A percentile compares a stretch with the other conserved stretches of the same genome.
Evolutionary conservation across 2,797 vertebrate species (phyloP).

Genomic region (Tapirus indicus): DNA sequence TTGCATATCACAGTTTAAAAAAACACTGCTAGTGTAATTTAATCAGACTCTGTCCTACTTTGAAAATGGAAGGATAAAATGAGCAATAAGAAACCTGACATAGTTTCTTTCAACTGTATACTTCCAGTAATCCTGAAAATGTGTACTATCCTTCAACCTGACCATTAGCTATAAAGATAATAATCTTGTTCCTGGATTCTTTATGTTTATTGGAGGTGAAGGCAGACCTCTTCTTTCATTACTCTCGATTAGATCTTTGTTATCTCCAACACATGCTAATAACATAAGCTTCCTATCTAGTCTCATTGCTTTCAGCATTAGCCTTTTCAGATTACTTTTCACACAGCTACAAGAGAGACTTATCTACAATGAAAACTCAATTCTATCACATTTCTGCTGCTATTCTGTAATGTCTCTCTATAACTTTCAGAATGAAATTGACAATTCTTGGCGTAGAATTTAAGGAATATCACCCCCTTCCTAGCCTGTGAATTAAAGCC

Average conservation of each 20-base stretch:
- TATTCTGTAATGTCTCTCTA: not conserved
- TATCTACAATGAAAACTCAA: not conserved
- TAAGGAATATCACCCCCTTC: not conserved
- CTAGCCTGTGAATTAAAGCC: not conserved
- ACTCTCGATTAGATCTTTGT: not conserved
- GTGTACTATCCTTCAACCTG: not conserved
- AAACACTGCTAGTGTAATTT: not conserved
- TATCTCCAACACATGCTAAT: not conserved
- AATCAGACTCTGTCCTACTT: not conserved
- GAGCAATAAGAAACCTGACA: not conserved
- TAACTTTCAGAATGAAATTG: not conserved
- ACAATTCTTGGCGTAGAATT: not conserved
- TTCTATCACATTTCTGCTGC: not conserved
- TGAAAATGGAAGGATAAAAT: not conserved
- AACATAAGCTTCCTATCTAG: not conserved
- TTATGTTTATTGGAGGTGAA: not conserved
- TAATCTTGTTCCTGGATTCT: not conserved
- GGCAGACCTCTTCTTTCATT: not conserved
- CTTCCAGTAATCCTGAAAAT: not conserved
- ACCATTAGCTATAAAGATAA: not conserved
- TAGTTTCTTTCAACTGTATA: not conserved
- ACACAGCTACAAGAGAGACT: not conserved
- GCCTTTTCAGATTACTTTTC: not conserved
- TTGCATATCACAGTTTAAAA: not conserved
- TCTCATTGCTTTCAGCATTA: not conserved